phyloP scores from a whole-genome alignment of 2,888 invertebrate species.

The Leptarthrus brevirostris region DNA sequence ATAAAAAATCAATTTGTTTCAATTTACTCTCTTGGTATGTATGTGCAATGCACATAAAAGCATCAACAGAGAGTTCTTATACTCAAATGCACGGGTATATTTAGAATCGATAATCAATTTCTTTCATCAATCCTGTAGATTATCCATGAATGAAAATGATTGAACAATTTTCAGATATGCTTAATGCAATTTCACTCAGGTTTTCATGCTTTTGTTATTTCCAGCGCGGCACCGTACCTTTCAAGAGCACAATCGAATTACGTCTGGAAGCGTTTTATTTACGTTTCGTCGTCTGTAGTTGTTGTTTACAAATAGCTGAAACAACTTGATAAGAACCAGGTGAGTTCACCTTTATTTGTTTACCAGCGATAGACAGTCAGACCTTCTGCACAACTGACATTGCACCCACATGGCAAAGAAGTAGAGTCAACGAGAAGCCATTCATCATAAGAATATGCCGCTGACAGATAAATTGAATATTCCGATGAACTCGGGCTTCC shows the following conservation, averaged over 20 bases:
- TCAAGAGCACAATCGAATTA: neutral
- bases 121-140: too few relatives aligned
- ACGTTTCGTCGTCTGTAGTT: neutral
- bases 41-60: too few relatives aligned
- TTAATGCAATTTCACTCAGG: too few relatives aligned
- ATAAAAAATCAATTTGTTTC: too few relatives aligned
- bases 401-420: neutral
- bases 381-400: neutral
- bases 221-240: too few relatives aligned
- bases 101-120: too few relatives aligned
- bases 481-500: neutral
- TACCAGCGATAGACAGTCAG: conserved; percentile 1
- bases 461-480: conserved; percentile 21
- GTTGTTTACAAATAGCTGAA: neutral
- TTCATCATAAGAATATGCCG: conserved; percentile 28
- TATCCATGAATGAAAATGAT: too few relatives aligned
- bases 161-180: too few relatives aligned
- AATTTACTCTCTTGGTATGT: too few relatives aligned
- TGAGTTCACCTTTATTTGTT: conserved; percentile 9
- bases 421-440: neutral
- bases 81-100: too few relatives aligned
- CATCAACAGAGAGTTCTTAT: too few relatives aligned
- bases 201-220: too few relatives aligned
- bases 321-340: conserved; percentile 33
- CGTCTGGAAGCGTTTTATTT: neutral